Base-by-base conservation (phyloP, 2,797 vertebrate genomes). In the Sebastes vulpes region DNA sequence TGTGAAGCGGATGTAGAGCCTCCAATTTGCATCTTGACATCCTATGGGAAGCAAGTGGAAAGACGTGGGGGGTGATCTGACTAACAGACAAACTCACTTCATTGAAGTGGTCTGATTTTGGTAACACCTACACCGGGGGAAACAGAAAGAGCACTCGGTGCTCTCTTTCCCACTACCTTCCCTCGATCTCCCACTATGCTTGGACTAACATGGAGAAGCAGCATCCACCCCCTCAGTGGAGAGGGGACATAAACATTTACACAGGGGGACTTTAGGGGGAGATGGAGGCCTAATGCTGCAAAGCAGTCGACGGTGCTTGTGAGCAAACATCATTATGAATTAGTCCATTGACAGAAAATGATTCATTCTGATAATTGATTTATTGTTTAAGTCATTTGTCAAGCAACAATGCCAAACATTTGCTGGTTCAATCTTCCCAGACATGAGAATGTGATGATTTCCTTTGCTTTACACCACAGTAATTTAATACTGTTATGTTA, bases 11-110 rank as follows among this genome's bases (percentile, higher is more conserved):
- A 84, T 90, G 83, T 32, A 70, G 75, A 64, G 80, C 67, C 72
- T 72, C 77, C 77, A 75, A 91, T 89, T 81, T 89, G 77, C 89
- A 91, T 89, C 84, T 82, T 46, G 53, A 67, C 71, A 72, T 92
- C 84, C 86, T 80, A 83, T 87, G 83, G 76, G 80, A 90, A 72
- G 84, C 48, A 82, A 85, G 86, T 71, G 54, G 75, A 79, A 81
- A 75, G 67, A 84, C 72, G 67, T n/a, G 57, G 61, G 69, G 59
- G 85, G 52, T 59, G 65, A 79, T 74, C 20, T 16, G 38, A 74
- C 42, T 29, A 77, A 76, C 38, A 82, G 53, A 67, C 63, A 71
- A 35, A 66, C 68, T 60, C 58, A 48, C 65, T 79, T 66, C 20
- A 61, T 26, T 74, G 7, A 82, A 79, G 65, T 61, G 23, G 73